phyloP scores from a whole-genome alignment of 35 echinoderm and acorn worm species.

The Hemicentrotus pulcherrimus region DNA sequence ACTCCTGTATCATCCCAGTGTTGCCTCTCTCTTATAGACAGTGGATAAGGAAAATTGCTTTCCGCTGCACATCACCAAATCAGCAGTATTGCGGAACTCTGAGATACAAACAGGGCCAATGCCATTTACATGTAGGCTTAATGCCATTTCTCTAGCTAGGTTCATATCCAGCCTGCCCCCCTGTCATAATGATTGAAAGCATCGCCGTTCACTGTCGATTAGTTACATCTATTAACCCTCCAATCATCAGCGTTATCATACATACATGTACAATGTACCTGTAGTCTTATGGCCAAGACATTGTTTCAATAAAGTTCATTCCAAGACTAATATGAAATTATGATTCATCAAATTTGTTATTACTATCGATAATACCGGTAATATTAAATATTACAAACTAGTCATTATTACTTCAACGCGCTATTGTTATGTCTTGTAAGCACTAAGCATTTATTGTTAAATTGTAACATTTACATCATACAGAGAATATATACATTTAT shows the following conservation, averaged over 20 bases:
- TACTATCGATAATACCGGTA: too few species aligned
- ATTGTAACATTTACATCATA: too few species aligned
- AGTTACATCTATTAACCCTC: neutral
- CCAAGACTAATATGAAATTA: neutral
- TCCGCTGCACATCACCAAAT: neutral
- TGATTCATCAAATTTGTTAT: neutral
- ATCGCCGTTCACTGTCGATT: neutral
- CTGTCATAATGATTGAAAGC: conserved; percentile 10
- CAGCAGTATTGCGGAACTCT: neutral
- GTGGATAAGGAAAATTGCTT: neutral
- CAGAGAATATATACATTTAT: too few species aligned
- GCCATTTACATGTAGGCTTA: neutral
- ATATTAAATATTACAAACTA: too few species aligned
- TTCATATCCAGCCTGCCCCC: neutral
- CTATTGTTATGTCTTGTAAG: too few species aligned
- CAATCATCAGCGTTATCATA: neutral
- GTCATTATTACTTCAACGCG: too few species aligned
- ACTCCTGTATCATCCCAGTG: neutral
- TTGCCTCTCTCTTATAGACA: neutral
- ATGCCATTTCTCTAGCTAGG: neutral
- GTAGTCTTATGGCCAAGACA: neutral
- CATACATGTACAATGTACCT: too few species aligned
- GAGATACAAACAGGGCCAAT: neutral
- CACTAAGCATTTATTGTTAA: too few species aligned
- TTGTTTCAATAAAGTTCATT: neutral